Percentiles rank a stretch among this genome's conserved stretches.
These are phyloP conservation scores for Pterois miles DNA, from an alignment of 2,797 vertebrate species.

Conservation along the genomic window DNA sequence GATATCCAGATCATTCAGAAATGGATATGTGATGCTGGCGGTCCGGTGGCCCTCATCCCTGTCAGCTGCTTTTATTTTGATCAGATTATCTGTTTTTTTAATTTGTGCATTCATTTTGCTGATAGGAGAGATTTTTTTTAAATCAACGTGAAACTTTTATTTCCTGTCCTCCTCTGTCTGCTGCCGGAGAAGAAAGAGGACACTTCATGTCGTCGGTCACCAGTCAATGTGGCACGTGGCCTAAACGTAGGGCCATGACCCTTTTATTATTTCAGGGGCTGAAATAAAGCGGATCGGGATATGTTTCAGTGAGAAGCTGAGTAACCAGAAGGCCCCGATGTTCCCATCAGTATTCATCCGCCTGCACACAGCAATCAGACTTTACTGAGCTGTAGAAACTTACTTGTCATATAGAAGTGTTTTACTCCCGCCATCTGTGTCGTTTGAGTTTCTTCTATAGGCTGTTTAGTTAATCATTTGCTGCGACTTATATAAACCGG, in stretches of 20 bases:
- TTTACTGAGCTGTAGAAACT: not conserved
- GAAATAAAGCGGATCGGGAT: slow-evolving; percentile 27
- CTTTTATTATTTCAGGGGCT: slow-evolving; percentile 15
- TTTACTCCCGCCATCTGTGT: not conserved
- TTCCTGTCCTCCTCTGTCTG: not conserved
- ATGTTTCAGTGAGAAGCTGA: not conserved
- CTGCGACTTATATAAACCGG: not conserved
- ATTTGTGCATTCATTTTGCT: not conserved
- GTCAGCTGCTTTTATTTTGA: slow-evolving; percentile 4
- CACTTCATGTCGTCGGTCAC: slow-evolving; percentile 1
- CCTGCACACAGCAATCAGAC: slow-evolving; percentile 36
- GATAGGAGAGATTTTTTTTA: not conserved
- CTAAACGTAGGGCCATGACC: not conserved
- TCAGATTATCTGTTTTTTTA: not conserved
- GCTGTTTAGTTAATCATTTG: not conserved
- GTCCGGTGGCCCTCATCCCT: not conserved
- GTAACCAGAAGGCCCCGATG: slow-evolving; percentile 19
- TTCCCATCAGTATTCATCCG: slow-evolving; percentile 14
- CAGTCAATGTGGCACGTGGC: not conserved
- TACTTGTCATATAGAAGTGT: not conserved
- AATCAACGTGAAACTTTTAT: not conserved
- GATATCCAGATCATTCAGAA: not conserved
- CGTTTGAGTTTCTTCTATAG: not conserved
- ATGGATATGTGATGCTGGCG: not conserved
- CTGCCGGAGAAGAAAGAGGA: not conserved